phyloP scores from a whole-genome alignment of 2,113 vertebrate genomes.

The Hemiprocne comata region DNA sequence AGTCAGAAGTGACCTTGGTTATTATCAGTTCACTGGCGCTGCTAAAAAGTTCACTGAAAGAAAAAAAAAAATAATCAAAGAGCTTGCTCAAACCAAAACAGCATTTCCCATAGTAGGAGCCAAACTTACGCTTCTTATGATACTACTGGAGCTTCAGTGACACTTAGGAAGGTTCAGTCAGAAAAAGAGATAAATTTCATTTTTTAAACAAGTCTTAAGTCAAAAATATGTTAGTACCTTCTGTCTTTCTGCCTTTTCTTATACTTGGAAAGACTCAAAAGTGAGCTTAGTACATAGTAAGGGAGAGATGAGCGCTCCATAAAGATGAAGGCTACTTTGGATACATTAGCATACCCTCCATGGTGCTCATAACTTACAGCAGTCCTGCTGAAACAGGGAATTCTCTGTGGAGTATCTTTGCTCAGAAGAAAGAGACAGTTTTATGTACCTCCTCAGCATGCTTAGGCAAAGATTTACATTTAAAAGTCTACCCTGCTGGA shows the following conservation, averaged over 20 bases:
- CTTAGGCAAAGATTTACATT: background rate
- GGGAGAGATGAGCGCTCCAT: background rate
- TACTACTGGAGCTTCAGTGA: background rate
- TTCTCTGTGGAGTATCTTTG: background rate
- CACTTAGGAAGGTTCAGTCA: background rate
- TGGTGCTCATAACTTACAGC: background rate
- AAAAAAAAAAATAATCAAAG: too few species aligned
- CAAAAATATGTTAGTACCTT: background rate
- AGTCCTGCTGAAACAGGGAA: background rate
- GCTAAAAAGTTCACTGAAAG: too few species aligned
- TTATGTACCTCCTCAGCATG: background rate
- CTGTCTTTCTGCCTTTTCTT: background rate
- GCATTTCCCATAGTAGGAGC: background rate
- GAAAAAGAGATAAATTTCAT: background rate
- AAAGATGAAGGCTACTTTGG: background rate
- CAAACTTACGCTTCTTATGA: background rate
- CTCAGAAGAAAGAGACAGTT: background rate
- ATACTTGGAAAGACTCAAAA: background rate
- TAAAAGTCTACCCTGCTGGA: background rate
- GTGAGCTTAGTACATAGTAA: background rate
- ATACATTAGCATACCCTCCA: background rate
- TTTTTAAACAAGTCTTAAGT: background rate
- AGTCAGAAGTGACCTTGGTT: too few species aligned
- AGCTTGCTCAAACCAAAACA: too few species aligned
- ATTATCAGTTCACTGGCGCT: too few species aligned